phyloP scores from a whole-genome alignment of 2,888 invertebrate species.

The Callosobruchus maculatus region DNA sequence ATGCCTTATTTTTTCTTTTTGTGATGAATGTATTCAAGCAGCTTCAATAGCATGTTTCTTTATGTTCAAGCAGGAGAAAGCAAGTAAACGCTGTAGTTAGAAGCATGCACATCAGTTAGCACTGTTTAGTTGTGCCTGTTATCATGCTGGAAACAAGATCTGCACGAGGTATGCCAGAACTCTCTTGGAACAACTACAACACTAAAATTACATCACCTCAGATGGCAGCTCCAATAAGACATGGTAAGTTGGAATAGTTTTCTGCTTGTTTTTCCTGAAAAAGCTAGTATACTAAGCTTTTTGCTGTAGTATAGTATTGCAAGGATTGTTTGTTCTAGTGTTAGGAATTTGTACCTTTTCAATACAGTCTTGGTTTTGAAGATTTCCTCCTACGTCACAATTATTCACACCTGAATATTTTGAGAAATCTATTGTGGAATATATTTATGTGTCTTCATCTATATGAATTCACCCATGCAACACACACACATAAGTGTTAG shows the following conservation, averaged over 20 bases:
- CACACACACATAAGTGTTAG: too few relatives aligned
- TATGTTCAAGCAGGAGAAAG: background rate
- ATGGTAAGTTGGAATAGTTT: slow-evolving; percentile 38
- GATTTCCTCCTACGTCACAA: too few relatives aligned
- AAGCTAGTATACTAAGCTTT: too few relatives aligned
- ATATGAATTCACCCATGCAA: too few relatives aligned
- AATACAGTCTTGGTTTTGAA: too few relatives aligned
- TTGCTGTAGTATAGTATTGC: too few relatives aligned
- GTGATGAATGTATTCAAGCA: background rate
- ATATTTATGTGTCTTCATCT: too few relatives aligned
- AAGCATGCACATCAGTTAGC: slow-evolving; percentile 42
- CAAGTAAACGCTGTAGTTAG: slow-evolving; percentile 33
- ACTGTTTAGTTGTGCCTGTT: slow-evolving; percentile 45
- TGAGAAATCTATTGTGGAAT: too few relatives aligned
- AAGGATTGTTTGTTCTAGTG: too few relatives aligned
- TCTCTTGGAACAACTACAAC: slow-evolving; percentile 56
- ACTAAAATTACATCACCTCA: slow-evolving; percentile 45
- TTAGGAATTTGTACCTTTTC: too few relatives aligned
- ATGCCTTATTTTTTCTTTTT: background rate
- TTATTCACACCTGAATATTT: too few relatives aligned
- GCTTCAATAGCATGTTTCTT: background rate
- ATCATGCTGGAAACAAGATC: slow-evolving; percentile 73
- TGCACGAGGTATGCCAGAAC: slow-evolving; percentile 67
- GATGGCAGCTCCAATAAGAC: slow-evolving; percentile 47
- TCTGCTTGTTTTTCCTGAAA: background rate